Base-by-base conservation (phyloP, 92 coral and sea anemone species). In the Phymanthus crucifer region DNA sequence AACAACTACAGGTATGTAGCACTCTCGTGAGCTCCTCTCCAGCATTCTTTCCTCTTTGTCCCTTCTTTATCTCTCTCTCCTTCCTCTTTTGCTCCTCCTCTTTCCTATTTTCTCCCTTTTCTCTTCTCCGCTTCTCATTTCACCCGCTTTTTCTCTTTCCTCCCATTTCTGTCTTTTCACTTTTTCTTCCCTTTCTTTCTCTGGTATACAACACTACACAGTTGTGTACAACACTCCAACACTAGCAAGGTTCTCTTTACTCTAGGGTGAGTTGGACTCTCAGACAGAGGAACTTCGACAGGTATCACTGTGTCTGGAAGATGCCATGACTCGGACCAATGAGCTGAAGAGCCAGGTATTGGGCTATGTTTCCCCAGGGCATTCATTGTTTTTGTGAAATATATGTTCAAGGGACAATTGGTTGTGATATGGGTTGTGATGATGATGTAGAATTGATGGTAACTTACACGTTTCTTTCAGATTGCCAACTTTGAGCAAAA, bases 251-350 rank as follows among this genome's bases (percentile, higher is more conserved):
- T 40, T 74, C n/a, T 27, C 17, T 74, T 57, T 19, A 38, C 65
- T 36, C 14, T 68, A 96, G 99, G 84, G 88, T 40, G 99, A 96
- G 58, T 85, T 96, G 40, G 87, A 89, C 85, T 78, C 89, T 1
- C 96, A 93, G 72, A 94, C 93, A 23, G 98, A 96, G 35, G 99
- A 96, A 72, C 92, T 92, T 75, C 91, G 90, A 26, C 99, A 96
- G 73, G 93, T 96, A 40, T 90, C 99, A 0, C 77, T 96, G 71
- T 93, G 99, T 71, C 92, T 96, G 32, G 99, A 96, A 40, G 99
- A 96, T 80, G 99, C 99, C 8, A 89, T 96, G 94, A 93, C 82
- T 65, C 88, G 90, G 48, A 96, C 99, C 27, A 93, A 92, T 56
- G 99, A 96, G 32, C 92, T 95, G 43, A 95, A 95, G 48, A 94